A percentile compares a stretch with the other conserved stretches of the same genome.
phyloP scores from a whole-genome alignment of 2,888 invertebrate species.

The Caenorhabditis parvicauda region DNA sequence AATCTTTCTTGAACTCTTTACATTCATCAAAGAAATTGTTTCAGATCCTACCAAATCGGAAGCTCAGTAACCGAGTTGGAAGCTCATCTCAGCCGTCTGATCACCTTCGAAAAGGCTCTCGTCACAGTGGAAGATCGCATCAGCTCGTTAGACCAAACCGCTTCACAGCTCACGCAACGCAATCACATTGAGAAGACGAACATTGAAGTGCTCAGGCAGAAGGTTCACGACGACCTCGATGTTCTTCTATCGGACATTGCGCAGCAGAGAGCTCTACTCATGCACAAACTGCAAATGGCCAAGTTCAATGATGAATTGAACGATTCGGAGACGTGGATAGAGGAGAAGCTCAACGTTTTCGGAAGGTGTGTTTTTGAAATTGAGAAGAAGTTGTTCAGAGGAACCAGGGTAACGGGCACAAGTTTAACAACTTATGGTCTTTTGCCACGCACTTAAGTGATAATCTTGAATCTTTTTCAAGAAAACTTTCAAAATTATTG shows the following conservation, averaged over 20 bases:
- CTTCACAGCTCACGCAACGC: slow-evolving; percentile 75
- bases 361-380: too few species aligned
- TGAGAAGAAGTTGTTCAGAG: too few species aligned
- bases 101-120: slow-evolving; percentile 87
- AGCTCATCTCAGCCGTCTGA: slow-evolving; percentile 84
- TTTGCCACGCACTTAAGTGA: too few species aligned
- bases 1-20: too few species aligned
- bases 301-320: slow-evolving; percentile 88
- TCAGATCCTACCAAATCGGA: slow-evolving; percentile 39
- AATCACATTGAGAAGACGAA: slow-evolving; percentile 74
- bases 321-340: slow-evolving; percentile 66
- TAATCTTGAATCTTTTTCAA: too few species aligned
- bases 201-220: slow-evolving; percentile 41
- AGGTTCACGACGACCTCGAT: slow-evolving; percentile 46
- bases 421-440: too few species aligned
- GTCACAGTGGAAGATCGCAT: slow-evolving; percentile 64
- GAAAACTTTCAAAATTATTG: too few species aligned
- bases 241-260: slow-evolving; percentile 71
- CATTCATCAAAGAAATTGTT: too few species aligned
- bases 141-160: slow-evolving; percentile 39
- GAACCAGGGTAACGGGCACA: too few species aligned
- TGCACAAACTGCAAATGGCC: slow-evolving; percentile 78
- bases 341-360: slow-evolving; percentile 63
- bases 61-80: slow-evolving; percentile 70
- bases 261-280: slow-evolving; percentile 73